These are phyloP conservation scores for Rhabdornis inornatus DNA, from an alignment of 2,113 vertebrate genomes.

Conservation along the genomic window DNA sequence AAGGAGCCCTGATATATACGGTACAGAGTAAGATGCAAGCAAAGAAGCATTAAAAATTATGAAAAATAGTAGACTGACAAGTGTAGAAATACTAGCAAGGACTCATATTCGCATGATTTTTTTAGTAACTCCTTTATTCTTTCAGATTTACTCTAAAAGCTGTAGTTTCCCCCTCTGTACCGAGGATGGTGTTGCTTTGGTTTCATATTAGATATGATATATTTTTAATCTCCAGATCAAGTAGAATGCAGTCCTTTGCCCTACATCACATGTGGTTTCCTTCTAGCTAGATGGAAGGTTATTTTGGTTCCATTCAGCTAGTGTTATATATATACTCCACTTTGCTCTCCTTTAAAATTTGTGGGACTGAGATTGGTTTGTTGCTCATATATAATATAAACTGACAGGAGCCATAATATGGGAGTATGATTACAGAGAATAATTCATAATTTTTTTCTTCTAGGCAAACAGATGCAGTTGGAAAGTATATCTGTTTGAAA, in stretches of 20 bases:
- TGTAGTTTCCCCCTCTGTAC: neutral
- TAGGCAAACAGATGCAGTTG: neutral
- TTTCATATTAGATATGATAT: neutral
- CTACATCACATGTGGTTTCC: neutral
- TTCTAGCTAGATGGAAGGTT: neutral
- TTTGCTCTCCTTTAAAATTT: neutral
- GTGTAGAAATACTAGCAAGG: neutral
- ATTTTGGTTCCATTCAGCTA: neutral
- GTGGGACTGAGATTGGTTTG: neutral
- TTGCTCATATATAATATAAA: neutral
- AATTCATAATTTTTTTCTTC: constrained; percentile 38
- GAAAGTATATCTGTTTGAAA: neutral
- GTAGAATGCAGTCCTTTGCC: neutral
- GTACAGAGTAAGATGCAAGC: neutral
- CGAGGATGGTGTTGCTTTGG: neutral
- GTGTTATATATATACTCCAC: neutral
- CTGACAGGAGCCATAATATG: neutral
- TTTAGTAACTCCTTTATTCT: neutral
- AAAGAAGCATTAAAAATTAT: neutral
- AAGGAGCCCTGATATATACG: neutral
- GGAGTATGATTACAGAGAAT: constrained; percentile 23
- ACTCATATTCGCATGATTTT: neutral
- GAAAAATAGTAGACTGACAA: neutral
- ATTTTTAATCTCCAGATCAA: neutral
- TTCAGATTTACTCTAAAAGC: neutral